These are phyloP conservation scores for Myiopsitta monachus DNA, from an alignment of 2,113 vertebrate species.

Conservation along the genomic window DNA sequence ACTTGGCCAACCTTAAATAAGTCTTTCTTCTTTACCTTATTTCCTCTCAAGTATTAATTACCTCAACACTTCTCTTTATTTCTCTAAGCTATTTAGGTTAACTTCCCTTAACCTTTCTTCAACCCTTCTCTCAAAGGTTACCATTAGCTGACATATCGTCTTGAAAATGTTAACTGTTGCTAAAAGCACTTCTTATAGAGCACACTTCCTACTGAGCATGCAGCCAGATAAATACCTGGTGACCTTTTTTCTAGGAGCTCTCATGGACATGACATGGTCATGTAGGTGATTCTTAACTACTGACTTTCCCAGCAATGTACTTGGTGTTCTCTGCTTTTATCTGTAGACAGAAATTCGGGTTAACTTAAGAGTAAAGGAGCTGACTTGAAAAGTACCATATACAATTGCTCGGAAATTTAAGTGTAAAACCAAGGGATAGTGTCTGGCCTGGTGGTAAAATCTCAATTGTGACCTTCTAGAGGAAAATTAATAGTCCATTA, in stretches of 20 bases:
- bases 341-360: background rate
- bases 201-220: background rate
- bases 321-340: background rate
- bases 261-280: background rate
- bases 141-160: slow-evolving; percentile 53
- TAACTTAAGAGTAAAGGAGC: background rate
- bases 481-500: background rate
- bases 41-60: slow-evolving; percentile 57
- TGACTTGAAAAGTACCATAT: background rate
- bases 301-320: background rate
- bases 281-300: background rate
- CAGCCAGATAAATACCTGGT: background rate
- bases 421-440: background rate
- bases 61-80: slow-evolving; percentile 40
- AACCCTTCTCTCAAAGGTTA: slow-evolving; percentile 62
- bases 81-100: slow-evolving; percentile 55
- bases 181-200: slow-evolving; percentile 40
- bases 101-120: slow-evolving; percentile 56
- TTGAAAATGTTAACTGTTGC: slow-evolving; percentile 64
- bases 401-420: background rate
- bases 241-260: slow-evolving; percentile 36
- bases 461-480: background rate
- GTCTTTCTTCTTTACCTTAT: slow-evolving; percentile 40
- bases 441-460: background rate
- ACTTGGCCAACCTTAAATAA: slow-evolving; percentile 43